Percentiles rank a stretch among this genome's conserved stretches.
phyloP scores from a whole-genome alignment of 2,113 vertebrate species.

The Nerophis lumbriciformis region DNA sequence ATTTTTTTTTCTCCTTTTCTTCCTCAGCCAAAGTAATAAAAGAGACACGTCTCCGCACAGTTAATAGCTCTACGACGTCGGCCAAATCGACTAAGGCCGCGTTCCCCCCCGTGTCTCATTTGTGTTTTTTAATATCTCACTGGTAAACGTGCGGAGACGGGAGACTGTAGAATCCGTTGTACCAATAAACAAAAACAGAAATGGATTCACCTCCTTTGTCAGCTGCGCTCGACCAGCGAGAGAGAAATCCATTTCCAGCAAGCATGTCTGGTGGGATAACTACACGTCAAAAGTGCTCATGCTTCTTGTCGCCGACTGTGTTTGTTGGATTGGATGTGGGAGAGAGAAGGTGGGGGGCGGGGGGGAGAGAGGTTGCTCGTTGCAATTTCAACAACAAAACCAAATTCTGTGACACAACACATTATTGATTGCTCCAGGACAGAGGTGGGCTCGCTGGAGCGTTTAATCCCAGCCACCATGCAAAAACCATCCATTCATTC shows the following conservation, averaged over 20 bases:
- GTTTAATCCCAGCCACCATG: too few relatives aligned
- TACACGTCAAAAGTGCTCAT: slow-evolving; percentile 40
- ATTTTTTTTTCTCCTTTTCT: neutral
- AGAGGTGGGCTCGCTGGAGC: too few relatives aligned
- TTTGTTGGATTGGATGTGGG: slow-evolving; percentile 1
- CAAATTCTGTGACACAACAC: slow-evolving; percentile 8
- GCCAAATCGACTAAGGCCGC: neutral
- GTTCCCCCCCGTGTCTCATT: neutral
- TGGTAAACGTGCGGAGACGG: neutral
- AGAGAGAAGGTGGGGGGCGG: neutral
- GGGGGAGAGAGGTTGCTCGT: neutral
- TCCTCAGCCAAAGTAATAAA: neutral
- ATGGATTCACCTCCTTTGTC: slow-evolving; percentile 48
- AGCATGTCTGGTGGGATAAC: slow-evolving; percentile 50
- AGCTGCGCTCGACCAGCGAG: slow-evolving; percentile 34
- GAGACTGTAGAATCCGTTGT: slow-evolving; percentile 15
- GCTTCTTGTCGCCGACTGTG: slow-evolving; percentile 13
- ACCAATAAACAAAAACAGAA: slow-evolving; percentile 47
- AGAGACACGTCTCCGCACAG: neutral
- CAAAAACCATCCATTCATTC: too few relatives aligned
- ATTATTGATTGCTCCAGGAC: slow-evolving; percentile 18
- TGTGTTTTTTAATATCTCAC: neutral
- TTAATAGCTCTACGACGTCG: neutral
- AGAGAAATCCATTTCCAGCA: slow-evolving; percentile 47
- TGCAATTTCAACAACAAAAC: slow-evolving; percentile 26